These are phyloP conservation scores for Doryteuthis pealeii DNA, from an alignment of 1,140 invertebrate genomes.

Conservation along the genomic window DNA sequence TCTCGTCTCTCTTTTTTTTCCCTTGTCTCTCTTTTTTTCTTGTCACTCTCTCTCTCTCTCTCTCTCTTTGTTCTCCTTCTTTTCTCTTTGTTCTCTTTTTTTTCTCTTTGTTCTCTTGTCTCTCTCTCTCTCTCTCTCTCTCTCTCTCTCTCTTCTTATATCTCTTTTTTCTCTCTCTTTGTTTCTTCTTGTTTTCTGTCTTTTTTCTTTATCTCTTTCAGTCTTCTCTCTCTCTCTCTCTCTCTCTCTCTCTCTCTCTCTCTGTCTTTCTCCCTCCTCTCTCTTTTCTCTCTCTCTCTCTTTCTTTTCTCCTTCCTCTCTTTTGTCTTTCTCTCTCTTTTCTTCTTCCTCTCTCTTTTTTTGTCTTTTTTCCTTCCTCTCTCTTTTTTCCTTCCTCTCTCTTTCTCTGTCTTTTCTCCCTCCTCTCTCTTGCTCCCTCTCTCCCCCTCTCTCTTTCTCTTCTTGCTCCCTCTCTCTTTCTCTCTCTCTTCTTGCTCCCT, in stretches of 20 bases:
- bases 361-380: neutral
- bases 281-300: neutral
- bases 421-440: neutral
- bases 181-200: neutral
- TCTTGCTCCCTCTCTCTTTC: neutral
- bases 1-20: too few relatives aligned
- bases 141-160: neutral
- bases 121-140: neutral
- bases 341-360: neutral
- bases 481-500: neutral
- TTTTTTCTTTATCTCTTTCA: too few relatives aligned
- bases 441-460: neutral
- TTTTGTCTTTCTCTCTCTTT: neutral
- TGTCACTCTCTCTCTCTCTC: too few relatives aligned
- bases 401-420: neutral
- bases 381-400: neutral
- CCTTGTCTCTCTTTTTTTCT: too few relatives aligned
- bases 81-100: neutral
- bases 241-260: neutral
- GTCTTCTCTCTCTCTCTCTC: neutral
- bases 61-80: too few relatives aligned
- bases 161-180: neutral
- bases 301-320: neutral
- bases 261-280: neutral
- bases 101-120: neutral